Conservation (phyloP, 2,888 invertebrate species). For the Drosophila anomelani region DNA sequence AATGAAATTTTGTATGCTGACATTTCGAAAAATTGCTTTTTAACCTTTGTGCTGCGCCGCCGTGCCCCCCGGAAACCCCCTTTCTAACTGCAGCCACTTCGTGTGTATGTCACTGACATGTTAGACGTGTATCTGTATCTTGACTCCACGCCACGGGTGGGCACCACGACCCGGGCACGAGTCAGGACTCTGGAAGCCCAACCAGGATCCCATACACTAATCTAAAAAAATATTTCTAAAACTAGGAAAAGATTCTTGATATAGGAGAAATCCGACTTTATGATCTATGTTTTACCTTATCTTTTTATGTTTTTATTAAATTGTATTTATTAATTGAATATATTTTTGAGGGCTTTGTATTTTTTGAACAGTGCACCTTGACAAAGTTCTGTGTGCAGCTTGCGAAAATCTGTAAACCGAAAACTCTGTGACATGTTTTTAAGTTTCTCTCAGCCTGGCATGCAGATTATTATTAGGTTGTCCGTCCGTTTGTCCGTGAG, state of each 20-base stretch:
- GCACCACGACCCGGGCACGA: conserved; percentile 20
- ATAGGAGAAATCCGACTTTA: neutral
- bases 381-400: conserved; percentile 72
- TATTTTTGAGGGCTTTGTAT: neutral
- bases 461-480: conserved; percentile 79
- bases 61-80: neutral
- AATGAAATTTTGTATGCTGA: conserved; percentile 79
- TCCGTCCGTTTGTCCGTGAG: conserved; percentile 30
- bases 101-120: conserved; percentile 71
- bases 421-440: conserved; percentile 81
- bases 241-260: neutral
- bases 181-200: neutral
- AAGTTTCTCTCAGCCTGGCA: conserved; percentile 77
- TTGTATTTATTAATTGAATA: neutral
- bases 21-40: conserved; percentile 79
- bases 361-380: conserved; percentile 14
- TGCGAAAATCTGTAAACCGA: conserved; percentile 76
- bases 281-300: neutral
- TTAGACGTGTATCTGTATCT: conserved; percentile 75
- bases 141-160: conserved; percentile 27
- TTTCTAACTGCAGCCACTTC: conserved; percentile 41
- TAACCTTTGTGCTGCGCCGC: conserved; percentile 66
- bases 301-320: too few species aligned
- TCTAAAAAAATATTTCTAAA: neutral
- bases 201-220: conserved; percentile 14